Evolutionary conservation across 2,113 vertebrate genomes (phyloP).

Genomic region (Tragelaphus strepsiceros): DNA sequence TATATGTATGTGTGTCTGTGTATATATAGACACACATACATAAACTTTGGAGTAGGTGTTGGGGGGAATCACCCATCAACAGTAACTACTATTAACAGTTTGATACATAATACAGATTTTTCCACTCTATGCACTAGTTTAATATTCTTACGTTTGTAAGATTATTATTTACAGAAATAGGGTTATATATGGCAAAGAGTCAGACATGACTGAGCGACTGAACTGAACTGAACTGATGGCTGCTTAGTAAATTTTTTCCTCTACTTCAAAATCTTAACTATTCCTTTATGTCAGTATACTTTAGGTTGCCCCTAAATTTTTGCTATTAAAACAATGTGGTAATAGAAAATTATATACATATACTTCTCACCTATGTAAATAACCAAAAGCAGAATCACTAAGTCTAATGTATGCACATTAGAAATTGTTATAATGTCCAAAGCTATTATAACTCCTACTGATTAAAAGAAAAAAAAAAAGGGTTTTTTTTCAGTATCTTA

Average conservation of each 20-base stretch:
- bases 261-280: neutral
- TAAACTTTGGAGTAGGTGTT: neutral
- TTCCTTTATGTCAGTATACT: neutral
- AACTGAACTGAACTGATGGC: neutral
- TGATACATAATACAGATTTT: neutral
- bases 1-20: neutral
- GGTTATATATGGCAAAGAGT: neutral
- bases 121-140: neutral
- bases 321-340: constrained; percentile 12
- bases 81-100: neutral
- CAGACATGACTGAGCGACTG: neutral
- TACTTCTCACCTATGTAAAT: neutral
- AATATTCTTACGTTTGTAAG: neutral
- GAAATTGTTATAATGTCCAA: neutral
- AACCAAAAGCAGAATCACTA: neutral
- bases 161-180: neutral
- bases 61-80: neutral
- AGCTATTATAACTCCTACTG: neutral
- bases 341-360: neutral
- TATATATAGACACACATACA: neutral
- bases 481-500: neutral
- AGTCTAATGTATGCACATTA: neutral
- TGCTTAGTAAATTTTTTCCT: neutral
- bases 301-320: neutral
- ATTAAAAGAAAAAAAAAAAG: neutral